Percentiles rank a stretch among this genome's conserved stretches.
phyloP scores from a whole-genome alignment of 2,888 invertebrate species.

The Invenusta paracnida region DNA sequence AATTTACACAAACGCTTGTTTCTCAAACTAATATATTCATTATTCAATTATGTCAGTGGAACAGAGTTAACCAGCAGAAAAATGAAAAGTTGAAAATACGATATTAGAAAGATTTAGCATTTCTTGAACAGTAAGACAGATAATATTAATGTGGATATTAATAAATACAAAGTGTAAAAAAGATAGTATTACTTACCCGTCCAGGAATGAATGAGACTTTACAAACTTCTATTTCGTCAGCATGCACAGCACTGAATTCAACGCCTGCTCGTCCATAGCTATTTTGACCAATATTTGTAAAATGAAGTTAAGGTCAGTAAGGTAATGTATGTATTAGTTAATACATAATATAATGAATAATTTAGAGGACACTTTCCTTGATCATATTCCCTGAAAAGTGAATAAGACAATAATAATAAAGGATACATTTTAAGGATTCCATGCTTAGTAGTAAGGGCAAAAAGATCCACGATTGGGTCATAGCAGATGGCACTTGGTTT shows the following conservation, averaged over 20 bases:
- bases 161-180: too few species aligned
- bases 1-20: too few species aligned
- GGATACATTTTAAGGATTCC: conserved; percentile 10
- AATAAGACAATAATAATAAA: not conserved
- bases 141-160: too few species aligned
- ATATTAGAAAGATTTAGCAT: too few species aligned
- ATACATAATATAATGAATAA: not conserved
- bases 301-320: not conserved
- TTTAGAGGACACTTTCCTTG: not conserved
- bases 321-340: not conserved
- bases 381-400: not conserved
- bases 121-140: too few species aligned
- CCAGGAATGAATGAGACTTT: not conserved
- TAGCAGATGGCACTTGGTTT: not conserved
- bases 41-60: too few species aligned
- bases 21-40: too few species aligned
- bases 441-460: not conserved
- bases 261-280: not conserved
- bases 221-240: not conserved
- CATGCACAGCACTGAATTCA: not conserved
- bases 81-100: too few species aligned
- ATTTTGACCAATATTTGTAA: not conserved
- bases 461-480: not conserved
- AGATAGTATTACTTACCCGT: too few species aligned
- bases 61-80: too few species aligned